These are phyloP conservation scores for Drosophila glabriapex DNA, from an alignment of 2,888 invertebrate species.

Conservation along the genomic window DNA sequence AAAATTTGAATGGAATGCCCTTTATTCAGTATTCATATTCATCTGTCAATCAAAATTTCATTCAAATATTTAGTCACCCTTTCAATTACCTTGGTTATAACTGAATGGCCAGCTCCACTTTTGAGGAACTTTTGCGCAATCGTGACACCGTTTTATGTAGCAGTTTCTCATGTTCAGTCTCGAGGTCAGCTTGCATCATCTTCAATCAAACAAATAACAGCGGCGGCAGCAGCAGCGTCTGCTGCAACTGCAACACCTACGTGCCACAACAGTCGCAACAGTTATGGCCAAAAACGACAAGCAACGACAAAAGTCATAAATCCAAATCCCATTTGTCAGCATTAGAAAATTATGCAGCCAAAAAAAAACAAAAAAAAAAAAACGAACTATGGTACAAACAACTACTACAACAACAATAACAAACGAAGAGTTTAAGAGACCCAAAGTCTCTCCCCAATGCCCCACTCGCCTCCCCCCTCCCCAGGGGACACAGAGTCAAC, in stretches of 20 bases:
- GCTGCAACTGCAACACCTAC: slow-evolving; percentile 56
- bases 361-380: slow-evolving; percentile 36
- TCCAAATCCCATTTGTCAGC: slow-evolving; percentile 80
- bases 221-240: slow-evolving; percentile 3
- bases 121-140: slow-evolving; percentile 51
- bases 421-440: slow-evolving; percentile 38
- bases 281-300: slow-evolving; percentile 47
- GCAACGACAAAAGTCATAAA: slow-evolving; percentile 68
- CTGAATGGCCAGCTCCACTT: slow-evolving; percentile 38
- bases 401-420: slow-evolving; percentile 39
- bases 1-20: not conserved
- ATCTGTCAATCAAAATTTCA: slow-evolving; percentile 1
- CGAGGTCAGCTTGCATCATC: slow-evolving; percentile 78
- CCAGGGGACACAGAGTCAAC: not conserved
- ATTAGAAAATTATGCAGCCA: slow-evolving; percentile 79
- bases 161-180: slow-evolving; percentile 56
- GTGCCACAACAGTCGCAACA: slow-evolving; percentile 46
- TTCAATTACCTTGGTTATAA: slow-evolving; percentile 19
- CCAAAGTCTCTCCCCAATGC: not conserved
- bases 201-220: slow-evolving; percentile 67
- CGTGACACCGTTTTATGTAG: slow-evolving; percentile 33
- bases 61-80: slow-evolving; percentile 30
- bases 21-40: slow-evolving; percentile 9
- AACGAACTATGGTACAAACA: slow-evolving; percentile 36
- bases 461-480: not conserved